Evolutionary conservation across 2,113 vertebrate species (phyloP).

Genomic region (Cyanoramphus novaezelandiae): DNA sequence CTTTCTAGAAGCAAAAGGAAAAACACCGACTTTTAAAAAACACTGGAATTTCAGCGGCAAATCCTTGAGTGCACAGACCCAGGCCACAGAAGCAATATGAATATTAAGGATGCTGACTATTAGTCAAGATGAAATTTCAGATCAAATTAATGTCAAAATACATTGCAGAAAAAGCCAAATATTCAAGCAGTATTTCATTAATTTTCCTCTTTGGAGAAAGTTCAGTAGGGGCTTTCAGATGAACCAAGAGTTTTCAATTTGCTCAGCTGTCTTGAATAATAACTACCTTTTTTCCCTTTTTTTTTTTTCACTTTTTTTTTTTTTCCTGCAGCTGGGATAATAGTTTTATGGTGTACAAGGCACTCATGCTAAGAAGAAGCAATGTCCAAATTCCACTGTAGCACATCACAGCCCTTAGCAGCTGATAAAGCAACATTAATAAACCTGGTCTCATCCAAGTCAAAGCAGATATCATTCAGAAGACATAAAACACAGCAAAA

Average conservation of each 20-base stretch:
- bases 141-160: slow-evolving; percentile 44
- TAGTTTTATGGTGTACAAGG: background rate
- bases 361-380: background rate
- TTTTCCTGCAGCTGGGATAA: background rate
- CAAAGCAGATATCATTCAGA: slow-evolving; percentile 18
- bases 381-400: background rate
- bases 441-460: background rate
- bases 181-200: slow-evolving; percentile 26
- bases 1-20: background rate
- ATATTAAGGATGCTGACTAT: slow-evolving; percentile 16
- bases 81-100: background rate
- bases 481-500: background rate
- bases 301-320: fast-evolving
- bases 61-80: background rate
- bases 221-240: slow-evolving; percentile 40
- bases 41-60: background rate
- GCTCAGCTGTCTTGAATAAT: slow-evolving; percentile 44
- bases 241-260: slow-evolving; percentile 48
- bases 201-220: slow-evolving; percentile 40
- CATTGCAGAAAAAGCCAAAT: background rate
- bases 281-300: background rate
- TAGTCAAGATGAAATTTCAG: slow-evolving; percentile 39
- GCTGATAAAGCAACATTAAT: slow-evolving; percentile 24
- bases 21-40: background rate
- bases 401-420: slow-evolving; percentile 19